A percentile compares a stretch with the other conserved stretches of the same genome.
Evolutionary conservation across 2,888 invertebrate genomes (phyloP).

Genomic region (Anoplius nigerrimus): DNA sequence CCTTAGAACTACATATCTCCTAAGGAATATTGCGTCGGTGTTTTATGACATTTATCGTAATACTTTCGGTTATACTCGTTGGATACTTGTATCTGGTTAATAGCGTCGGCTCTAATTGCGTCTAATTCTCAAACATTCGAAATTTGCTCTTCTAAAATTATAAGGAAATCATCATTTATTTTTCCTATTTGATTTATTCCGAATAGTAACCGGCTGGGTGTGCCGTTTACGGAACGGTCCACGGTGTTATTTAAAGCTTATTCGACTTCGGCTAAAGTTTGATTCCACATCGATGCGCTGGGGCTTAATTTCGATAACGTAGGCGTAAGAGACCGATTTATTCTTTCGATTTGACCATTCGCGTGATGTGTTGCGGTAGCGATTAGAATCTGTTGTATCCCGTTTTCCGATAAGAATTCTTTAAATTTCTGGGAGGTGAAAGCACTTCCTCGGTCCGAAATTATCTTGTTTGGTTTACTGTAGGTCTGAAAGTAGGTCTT

Average conservation of each 20-base stretch:
- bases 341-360: constrained; percentile 19
- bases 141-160: neutral
- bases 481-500: constrained; percentile 14
- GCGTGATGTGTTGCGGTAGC: constrained; percentile 20
- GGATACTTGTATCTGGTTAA: neutral
- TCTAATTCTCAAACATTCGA: neutral
- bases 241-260: constrained; percentile 25
- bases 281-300: constrained; percentile 2
- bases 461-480: constrained; percentile 10
- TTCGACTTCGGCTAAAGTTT: constrained; percentile 9
- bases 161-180: constrained; percentile 13
- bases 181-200: constrained; percentile 17
- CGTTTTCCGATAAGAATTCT: constrained; percentile 12
- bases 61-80: neutral
- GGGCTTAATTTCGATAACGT: constrained; percentile 27
- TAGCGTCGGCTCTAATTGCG: constrained; percentile 4
- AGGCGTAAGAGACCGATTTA: constrained; percentile 20
- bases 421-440: constrained; percentile 24
- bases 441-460: constrained; percentile 22
- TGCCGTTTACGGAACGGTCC: constrained; percentile 21
- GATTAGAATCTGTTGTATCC: constrained; percentile 21
- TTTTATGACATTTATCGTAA: constrained; percentile 15
- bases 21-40: constrained; percentile 2
- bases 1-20: constrained; percentile 17
- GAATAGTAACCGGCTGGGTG: constrained; percentile 20